Conservation (phyloP, 2,113 vertebrate species). For the Takifugu bimaculatus region DNA sequence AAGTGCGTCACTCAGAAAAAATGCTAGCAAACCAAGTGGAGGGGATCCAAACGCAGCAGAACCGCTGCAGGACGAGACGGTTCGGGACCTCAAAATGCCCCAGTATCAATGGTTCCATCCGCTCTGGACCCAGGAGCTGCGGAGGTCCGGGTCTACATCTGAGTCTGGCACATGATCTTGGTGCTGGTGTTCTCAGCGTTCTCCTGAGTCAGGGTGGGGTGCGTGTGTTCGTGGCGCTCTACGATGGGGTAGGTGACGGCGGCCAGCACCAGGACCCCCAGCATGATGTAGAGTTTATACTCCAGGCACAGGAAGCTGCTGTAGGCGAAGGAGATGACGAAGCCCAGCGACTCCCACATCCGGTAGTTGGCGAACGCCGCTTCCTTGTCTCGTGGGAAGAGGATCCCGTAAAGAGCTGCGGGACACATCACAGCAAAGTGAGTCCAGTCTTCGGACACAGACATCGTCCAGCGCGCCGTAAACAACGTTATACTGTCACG, state of each 20-base stretch:
- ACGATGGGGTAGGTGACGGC: slow-evolving; percentile 72
- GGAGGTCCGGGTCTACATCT: slow-evolving; percentile 33
- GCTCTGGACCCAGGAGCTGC: too few species aligned
- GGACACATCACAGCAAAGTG: too few species aligned
- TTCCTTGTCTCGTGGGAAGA: slow-evolving; percentile 85
- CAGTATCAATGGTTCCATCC: too few species aligned
- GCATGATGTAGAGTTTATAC: slow-evolving; percentile 82
- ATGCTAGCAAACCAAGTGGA: too few species aligned
- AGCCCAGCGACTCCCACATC: slow-evolving; percentile 91
- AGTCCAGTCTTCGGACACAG: too few species aligned
- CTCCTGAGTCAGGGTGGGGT: slow-evolving; percentile 40
- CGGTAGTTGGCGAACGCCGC: slow-evolving; percentile 93
- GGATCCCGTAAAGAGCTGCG: slow-evolving; percentile 84
- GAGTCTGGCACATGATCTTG: slow-evolving; percentile 24
- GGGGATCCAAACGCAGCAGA: too few species aligned
- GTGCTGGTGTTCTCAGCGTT: rapidly evolving
- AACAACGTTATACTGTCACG: too few species aligned
- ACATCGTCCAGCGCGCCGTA: too few species aligned
- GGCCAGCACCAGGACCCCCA: slow-evolving; percentile 72
- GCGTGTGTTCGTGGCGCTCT: slow-evolving; percentile 76
- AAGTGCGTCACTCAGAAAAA: too few species aligned
- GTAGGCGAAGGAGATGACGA: slow-evolving; percentile 86
- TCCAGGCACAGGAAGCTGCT: slow-evolving; percentile 82
- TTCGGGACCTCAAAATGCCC: too few species aligned
- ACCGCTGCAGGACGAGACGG: too few species aligned